Base-by-base conservation (phyloP, 1,140 invertebrate genomes). In the Pectinophora gossypiella region DNA sequence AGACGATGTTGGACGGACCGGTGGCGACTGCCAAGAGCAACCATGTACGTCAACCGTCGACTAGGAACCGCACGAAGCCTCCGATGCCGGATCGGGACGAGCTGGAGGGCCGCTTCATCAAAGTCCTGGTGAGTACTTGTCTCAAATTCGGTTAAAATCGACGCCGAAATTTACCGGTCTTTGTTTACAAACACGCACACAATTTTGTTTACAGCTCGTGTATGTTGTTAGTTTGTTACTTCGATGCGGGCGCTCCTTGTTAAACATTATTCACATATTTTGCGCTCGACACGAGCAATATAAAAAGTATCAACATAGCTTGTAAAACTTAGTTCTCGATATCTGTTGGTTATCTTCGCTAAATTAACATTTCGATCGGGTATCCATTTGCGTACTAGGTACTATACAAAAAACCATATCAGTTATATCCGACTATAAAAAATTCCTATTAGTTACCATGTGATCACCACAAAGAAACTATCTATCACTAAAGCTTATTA, bases 61-160 rank as follows among this genome's bases (percentile, higher is more conserved):
- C 95, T 45, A 90, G 94, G 68, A 91, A 90, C 68, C 91, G 92
- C 63, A 90, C 91, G 52, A 95, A 96, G 89, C 93, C 93, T 65
- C 95, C 96, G 19, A 96, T 97, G 94, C 97, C 95, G 42, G 96
- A 97, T 70, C 88, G 94, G 32, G 90, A 90, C 63, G 97, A 98
- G 86, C 89, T 98, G 85, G 97, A 98, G 84, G 93, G 93, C 67
- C 90, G 96, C 63, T 98, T 98, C 87, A 96, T 96, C 59, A 97
- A 97, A 95, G 96, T 98, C 72, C 88, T 98, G 92, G 97, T 98
- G 87, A 95, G 95, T 84, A n/a, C n/a, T 47, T 47, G 5, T n/a
- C 19, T 10, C 6, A 9, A 16, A 35, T 15, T 2, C 19, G 5
- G 1, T 40, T 40, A 9, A 9, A 32, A 6, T 48, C 47, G 48